These are phyloP conservation scores for Lampris megalopsis DNA, from an alignment of 2,113 vertebrate species.

Conservation along the genomic window DNA sequence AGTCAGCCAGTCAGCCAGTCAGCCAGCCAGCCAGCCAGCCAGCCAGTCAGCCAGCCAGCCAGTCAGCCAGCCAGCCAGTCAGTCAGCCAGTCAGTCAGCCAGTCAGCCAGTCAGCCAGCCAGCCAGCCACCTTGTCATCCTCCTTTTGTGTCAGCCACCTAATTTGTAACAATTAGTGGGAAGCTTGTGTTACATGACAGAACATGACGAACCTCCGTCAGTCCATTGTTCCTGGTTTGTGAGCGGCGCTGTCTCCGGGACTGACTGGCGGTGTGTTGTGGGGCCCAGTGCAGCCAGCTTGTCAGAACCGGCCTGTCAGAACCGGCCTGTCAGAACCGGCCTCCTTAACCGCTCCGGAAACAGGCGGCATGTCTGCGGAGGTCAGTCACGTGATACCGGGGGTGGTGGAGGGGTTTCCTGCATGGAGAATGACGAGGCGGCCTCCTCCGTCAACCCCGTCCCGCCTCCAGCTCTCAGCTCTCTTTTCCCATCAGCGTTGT, in stretches of 20 bases:
- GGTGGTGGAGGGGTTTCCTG: constrained; percentile 43
- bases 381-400: constrained; percentile 61
- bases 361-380: constrained; percentile 40
- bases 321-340: constrained; percentile 61
- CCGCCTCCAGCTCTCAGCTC: no score
- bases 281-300: constrained; percentile 29
- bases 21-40: no score
- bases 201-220: constrained; percentile 75
- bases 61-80: no score
- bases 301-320: no score
- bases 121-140: constrained; percentile 62
- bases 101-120: constrained; percentile 23
- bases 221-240: constrained; percentile 68
- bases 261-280: constrained; percentile 73
- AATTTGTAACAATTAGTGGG: constrained; percentile 80
- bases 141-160: constrained; percentile 71
- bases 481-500: no score
- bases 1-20: no score
- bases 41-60: no score
- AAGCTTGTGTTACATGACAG: constrained; percentile 78
- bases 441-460: no score
- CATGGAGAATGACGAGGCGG: no score
- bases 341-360: constrained; percentile 55
- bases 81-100: no score
- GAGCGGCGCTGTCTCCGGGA: constrained; percentile 69